These are phyloP conservation scores for Falco cherrug DNA, from an alignment of 2,797 vertebrate genomes.

Conservation along the genomic window DNA sequence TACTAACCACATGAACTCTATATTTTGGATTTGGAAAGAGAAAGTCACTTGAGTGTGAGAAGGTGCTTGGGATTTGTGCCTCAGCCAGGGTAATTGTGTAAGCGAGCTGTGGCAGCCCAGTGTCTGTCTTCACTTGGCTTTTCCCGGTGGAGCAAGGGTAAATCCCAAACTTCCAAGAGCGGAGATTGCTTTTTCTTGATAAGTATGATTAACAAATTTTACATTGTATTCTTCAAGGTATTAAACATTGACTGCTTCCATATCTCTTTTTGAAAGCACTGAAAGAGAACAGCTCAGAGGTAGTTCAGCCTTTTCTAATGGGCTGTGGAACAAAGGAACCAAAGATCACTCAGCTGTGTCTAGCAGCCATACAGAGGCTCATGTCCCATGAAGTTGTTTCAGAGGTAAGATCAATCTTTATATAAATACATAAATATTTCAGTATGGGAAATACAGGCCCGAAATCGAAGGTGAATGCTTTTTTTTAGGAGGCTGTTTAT, in stretches of 20 bases:
- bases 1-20: background rate
- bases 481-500: background rate
- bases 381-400: slow-evolving; percentile 99
- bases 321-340: slow-evolving; percentile 99
- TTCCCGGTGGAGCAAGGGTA: background rate
- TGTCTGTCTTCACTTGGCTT: background rate
- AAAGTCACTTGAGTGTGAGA: background rate
- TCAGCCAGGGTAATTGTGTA: background rate
- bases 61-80: background rate
- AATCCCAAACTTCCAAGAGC: background rate
- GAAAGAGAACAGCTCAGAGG: slow-evolving; percentile 98
- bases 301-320: slow-evolving; percentile 98
- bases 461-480: background rate
- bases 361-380: slow-evolving; percentile 97
- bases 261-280: slow-evolving; percentile 82
- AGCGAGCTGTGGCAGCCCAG: background rate
- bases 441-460: background rate
- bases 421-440: background rate
- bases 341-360: slow-evolving; percentile 97
- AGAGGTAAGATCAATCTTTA: slow-evolving; percentile 83
- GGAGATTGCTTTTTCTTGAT: background rate
- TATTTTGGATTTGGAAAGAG: background rate
- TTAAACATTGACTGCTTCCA: background rate
- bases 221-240: background rate
- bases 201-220: background rate